Base-by-base conservation (phyloP, 2,797 vertebrate genomes). In the Catostomus latipinnis region DNA sequence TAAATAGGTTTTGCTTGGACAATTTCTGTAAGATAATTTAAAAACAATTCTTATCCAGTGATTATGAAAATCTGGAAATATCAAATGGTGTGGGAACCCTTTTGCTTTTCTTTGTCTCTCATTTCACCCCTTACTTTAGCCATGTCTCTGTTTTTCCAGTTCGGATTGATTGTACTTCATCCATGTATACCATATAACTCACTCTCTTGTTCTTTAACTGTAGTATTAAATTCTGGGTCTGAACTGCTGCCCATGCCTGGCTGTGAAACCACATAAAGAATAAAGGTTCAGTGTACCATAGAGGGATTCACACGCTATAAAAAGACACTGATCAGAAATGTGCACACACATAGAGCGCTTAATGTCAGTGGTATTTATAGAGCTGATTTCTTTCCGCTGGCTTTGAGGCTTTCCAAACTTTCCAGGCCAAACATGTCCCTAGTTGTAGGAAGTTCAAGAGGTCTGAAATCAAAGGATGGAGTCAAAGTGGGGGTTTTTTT, bases 311-410 rank as follows among this genome's bases (percentile, higher is more conserved):
- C 68, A 71, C 5, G 0, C 86, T 91, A 85, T 87, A 88, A 90
- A 89, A 89, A 89, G 76, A 9, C 76, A n/a, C 57, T 66, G 11
- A 71, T 85, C 82, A 74, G 81, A 82, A 87, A 87, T 82, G 84
- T 85, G 83, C 53, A 0, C 3, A 62, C 60, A 68, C 71, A 71
- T 63, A 8, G 58, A 76, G 65, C 8, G 12, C 77, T 82, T 83
- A 82, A 88, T 86, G 84, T 88, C 83, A 74, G 22, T 52, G 74
- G 45, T 90, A 91, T 91, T 92, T 90, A 87, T 86, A 92, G 86
- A 81, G 81, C 71, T 76, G 85, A 88, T 92, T 88, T 91, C 88
- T 90, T 91, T 90, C 76, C 82, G 84, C 54, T 84, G 81, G 76
- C 81, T 86, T 82, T 84, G 67, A 77, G 82, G 82, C 76, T 88